phyloP scores from a whole-genome alignment of 2,888 invertebrate species.

The Temnothorax rugatulus region DNA sequence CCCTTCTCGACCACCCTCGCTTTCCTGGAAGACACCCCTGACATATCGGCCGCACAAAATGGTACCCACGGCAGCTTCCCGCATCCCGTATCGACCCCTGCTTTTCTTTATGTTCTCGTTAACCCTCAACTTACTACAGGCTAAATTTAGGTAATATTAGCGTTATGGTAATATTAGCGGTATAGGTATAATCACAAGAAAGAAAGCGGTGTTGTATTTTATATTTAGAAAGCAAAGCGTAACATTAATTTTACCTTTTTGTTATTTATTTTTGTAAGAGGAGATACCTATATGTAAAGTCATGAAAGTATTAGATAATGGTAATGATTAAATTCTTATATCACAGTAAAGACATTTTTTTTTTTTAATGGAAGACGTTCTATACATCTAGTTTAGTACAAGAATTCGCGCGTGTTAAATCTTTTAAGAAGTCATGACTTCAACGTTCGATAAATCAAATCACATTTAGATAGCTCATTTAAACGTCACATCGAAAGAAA shows the following conservation, averaged over 20 bases:
- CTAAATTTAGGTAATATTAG: slow-evolving; percentile 33
- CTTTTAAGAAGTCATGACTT: neutral
- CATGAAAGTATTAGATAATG: neutral
- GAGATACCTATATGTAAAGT: neutral
- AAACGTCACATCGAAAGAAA: neutral
- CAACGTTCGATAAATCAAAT: neutral
- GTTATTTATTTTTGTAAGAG: neutral
- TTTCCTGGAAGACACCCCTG: slow-evolving; percentile 37
- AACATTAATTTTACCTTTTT: neutral
- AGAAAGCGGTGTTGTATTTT: neutral
- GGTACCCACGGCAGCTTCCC: slow-evolving; percentile 52
- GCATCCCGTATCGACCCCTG: neutral
- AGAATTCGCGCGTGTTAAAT: neutral
- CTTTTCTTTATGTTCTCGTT: neutral
- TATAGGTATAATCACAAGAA: neutral
- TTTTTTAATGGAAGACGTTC: neutral
- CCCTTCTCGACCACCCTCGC: slow-evolving; percentile 9
- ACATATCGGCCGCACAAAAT: slow-evolving; percentile 56
- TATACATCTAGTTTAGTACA: neutral
- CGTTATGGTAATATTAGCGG: no score
- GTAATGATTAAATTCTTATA: neutral
- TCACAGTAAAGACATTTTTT: neutral
- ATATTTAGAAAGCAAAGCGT: neutral
- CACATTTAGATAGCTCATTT: neutral
- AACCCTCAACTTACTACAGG: neutral